These are phyloP conservation scores for Drosophila histrio DNA, from an alignment of 2,888 invertebrate species.

Conservation along the genomic window DNA sequence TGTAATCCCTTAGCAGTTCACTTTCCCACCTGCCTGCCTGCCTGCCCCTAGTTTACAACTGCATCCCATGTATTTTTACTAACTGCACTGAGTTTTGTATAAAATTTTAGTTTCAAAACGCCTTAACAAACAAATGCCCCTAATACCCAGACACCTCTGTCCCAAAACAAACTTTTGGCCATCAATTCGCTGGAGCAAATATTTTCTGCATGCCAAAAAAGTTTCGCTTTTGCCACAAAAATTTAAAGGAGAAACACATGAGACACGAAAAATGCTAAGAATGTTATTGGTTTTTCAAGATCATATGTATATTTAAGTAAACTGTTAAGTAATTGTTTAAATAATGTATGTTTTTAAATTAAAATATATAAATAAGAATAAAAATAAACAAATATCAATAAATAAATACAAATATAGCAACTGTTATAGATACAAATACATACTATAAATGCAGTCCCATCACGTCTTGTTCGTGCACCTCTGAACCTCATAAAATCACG, in stretches of 20 bases:
- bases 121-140: conserved; percentile 2
- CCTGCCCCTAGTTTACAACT: conserved; percentile 2
- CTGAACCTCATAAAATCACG: too few species aligned
- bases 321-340: too few species aligned
- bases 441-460: too few species aligned
- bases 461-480: too few species aligned
- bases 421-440: too few species aligned
- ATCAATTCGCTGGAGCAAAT: conserved; percentile 51
- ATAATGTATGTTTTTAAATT: background rate
- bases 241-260: conserved; percentile 7
- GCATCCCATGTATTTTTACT: conserved; percentile 36
- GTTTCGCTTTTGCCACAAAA: conserved; percentile 43
- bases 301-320: background rate
- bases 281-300: background rate
- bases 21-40: background rate
- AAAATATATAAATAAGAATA: background rate
- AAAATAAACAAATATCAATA: background rate
- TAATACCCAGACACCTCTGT: background rate
- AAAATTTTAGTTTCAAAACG: conserved; percentile 50
- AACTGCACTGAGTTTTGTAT: conserved; percentile 42
- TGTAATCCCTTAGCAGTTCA: conserved; percentile 58
- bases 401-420: background rate
- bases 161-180: conserved; percentile 48
- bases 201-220: conserved; percentile 57
- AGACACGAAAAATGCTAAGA: conserved; percentile 8